Base-by-base conservation (phyloP, 1,140 invertebrate species). In the Ceratina japonica region DNA sequence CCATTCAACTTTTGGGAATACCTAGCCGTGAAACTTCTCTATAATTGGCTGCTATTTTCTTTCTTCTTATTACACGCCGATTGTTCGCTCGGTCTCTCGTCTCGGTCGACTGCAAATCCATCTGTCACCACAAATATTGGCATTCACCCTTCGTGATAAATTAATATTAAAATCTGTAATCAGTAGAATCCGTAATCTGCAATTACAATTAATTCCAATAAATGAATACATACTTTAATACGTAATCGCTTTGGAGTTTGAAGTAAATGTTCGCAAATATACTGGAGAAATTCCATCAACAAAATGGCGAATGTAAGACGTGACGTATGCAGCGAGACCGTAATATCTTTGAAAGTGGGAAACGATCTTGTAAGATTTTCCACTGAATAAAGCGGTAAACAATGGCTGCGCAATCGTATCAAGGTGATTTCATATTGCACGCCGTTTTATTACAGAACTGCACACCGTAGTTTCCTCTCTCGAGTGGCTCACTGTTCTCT, bases 1-100 rank as follows among this genome's bases (percentile, higher is more conserved):
- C 75, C 27, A 71, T 77, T 77, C 49, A 77, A 51, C 20, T 77
- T 77, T 77, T 56, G 31, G 75, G 68, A 77, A 77, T 77, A 52
- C 68, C 31, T 22, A 22, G 12, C 15, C 27, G n/a, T 22, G 15
- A 15, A 54, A n/a, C 75, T 54, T n/a, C n/a, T 13, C 59, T 22
- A n/a, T 77, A 77, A 77, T 77, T 77, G 75, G 58, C 68, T n/a
- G 66, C 5, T 71, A 61, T 66, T 66, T 65, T 66, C 18, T 3
- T 12, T 12, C 12, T 31, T 54, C 5, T 54, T 12, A 44, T 77
- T 62, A 52, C 15, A 49, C 31, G 66, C 18, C 49, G 51, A 16
- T 4, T 20, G 66, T n/a, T 31, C 22, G 66, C 20, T 56, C 13
- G 16, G 24, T 54, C 31, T 70, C 20, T 54, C 22, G 22, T 56